Conservation (phyloP, 2,797 vertebrate species). For the Falco naumanni region DNA sequence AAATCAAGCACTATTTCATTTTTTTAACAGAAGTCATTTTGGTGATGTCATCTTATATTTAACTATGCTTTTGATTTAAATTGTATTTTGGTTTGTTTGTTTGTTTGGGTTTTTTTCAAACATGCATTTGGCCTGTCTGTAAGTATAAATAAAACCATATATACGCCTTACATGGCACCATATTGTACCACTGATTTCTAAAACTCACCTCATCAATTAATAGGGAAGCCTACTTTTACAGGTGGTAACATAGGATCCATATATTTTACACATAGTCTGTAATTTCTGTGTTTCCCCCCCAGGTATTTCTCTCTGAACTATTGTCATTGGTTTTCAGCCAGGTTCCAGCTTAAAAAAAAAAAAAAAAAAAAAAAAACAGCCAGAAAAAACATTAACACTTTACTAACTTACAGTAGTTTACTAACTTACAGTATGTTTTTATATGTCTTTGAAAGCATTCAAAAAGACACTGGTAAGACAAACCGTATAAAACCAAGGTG, state of each 20-base stretch:
- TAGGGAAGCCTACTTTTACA: neutral
- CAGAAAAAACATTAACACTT: neutral
- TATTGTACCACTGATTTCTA: neutral
- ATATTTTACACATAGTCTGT: neutral
- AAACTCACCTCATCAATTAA: neutral
- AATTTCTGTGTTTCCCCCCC: neutral
- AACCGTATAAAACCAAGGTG: neutral
- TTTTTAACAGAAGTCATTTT: neutral
- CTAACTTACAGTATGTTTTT: neutral
- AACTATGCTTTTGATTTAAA: neutral
- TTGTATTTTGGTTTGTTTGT: neutral
- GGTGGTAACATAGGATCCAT: neutral
- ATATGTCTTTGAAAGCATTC: neutral
- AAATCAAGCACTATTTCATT: neutral
- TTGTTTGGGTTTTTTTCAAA: neutral
- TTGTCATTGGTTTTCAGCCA: neutral
- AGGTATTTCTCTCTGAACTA: neutral
- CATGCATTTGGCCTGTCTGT: neutral
- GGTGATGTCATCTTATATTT: neutral
- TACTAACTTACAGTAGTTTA: neutral
- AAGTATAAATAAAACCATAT: neutral
- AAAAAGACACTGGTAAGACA: neutral
- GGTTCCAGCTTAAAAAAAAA: neutral
- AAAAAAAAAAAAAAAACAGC: neutral
- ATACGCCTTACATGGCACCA: neutral